Evolutionary conservation across 2,888 invertebrate species (phyloP).

Genomic region (Rhabditoides inermis): DNA sequence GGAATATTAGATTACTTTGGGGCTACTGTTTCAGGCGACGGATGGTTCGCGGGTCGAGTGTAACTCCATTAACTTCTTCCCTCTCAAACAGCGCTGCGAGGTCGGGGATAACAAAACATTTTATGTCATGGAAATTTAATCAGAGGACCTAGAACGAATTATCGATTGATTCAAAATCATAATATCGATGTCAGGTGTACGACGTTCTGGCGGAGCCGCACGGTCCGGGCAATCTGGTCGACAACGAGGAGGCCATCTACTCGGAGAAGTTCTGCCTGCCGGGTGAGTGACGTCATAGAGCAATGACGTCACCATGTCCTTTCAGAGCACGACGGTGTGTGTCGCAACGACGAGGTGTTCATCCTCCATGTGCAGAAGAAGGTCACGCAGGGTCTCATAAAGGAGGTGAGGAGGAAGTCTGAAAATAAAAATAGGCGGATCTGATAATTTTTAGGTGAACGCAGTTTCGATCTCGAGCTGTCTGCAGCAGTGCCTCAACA

Average conservation of each 20-base stretch:
- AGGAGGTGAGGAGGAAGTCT: too few species aligned
- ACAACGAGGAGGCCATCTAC: slow-evolving; percentile 42
- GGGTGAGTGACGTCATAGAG: slow-evolving; percentile 17
- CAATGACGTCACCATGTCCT: too few species aligned
- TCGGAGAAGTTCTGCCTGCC: slow-evolving; percentile 49
- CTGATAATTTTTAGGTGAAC: slow-evolving; percentile 1
- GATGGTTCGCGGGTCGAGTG: slow-evolving; percentile 35
- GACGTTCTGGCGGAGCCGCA: slow-evolving; percentile 45
- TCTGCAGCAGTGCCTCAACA: slow-evolving; percentile 25
- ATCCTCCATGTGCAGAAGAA: slow-evolving; percentile 44
- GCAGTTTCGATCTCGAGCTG: slow-evolving; percentile 37
- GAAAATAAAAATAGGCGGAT: slow-evolving; percentile 1
- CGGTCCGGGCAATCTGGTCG: slow-evolving; percentile 44
- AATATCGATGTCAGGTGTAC: slow-evolving; percentile 30
- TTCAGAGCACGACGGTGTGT: slow-evolving; percentile 26
- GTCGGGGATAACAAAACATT: too few species aligned
- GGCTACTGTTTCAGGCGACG: slow-evolving; percentile 24
- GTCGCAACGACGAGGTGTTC: slow-evolving; percentile 43
- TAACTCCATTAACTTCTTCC: slow-evolving; percentile 42
- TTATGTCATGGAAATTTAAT: too few species aligned
- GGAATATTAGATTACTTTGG: background rate
- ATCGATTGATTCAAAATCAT: too few species aligned
- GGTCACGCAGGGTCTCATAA: too few species aligned
- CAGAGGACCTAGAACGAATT: too few species aligned
- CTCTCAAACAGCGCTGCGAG: slow-evolving; percentile 29